phyloP scores from a whole-genome alignment of 2,797 vertebrate species.

The Hipposideros larvatus region DNA sequence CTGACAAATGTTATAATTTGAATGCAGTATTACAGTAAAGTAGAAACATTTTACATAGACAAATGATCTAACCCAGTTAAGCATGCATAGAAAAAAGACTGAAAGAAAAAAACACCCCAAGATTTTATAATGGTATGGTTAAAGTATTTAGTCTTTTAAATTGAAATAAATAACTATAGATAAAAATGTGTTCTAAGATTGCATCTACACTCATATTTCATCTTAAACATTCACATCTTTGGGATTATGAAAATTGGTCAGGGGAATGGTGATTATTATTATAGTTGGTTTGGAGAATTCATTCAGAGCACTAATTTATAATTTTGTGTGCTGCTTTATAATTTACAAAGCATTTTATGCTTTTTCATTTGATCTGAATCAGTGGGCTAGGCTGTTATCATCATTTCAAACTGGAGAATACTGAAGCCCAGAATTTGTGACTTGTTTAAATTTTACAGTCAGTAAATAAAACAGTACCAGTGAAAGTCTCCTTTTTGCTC shows the following conservation, averaged over 20 bases:
- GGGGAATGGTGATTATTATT: conserved; percentile 53
- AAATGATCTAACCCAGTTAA: conserved; percentile 52
- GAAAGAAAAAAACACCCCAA: neutral
- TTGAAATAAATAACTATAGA: neutral
- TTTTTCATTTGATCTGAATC: conserved; percentile 65
- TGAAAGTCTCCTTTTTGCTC: neutral
- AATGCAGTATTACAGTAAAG: conserved; percentile 46
- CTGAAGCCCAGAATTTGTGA: conserved; percentile 44
- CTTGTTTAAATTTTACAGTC: conserved; percentile 52
- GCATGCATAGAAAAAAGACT: conserved; percentile 15
- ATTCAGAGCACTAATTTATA: conserved; percentile 66
- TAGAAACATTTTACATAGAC: conserved; percentile 53
- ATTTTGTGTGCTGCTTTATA: conserved; percentile 73
- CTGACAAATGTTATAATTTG: conserved; percentile 42
- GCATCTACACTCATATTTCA: conserved; percentile 24
- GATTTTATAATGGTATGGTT: conserved; percentile 63
- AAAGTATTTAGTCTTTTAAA: conserved; percentile 55
- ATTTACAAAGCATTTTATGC: conserved; percentile 63
- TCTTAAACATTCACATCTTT: conserved; percentile 66
- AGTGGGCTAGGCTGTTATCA: conserved; percentile 47
- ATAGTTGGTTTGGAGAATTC: conserved; percentile 64
- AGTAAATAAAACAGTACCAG: conserved; percentile 23
- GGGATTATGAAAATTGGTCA: conserved; percentile 59
- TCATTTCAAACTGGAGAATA: conserved; percentile 63
- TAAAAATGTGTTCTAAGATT: conserved; percentile 58